Conservation (phyloP, 2,797 vertebrate genomes). For the Spea hammondii region DNA sequence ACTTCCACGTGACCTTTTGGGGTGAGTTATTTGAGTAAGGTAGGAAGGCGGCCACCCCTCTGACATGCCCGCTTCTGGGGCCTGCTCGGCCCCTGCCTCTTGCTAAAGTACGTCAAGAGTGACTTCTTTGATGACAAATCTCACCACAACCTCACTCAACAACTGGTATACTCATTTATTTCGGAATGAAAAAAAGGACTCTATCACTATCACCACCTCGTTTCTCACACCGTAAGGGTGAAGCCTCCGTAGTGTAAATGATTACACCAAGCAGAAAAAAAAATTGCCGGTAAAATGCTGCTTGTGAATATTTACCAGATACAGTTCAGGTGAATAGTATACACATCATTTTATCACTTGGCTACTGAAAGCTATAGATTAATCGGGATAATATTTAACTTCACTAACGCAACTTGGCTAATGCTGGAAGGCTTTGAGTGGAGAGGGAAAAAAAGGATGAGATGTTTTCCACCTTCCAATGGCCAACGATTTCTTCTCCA, state of each 20-base stretch:
- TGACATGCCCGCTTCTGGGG: too few species aligned
- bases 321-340: background rate
- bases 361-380: background rate
- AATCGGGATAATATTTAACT: conserved; percentile 14
- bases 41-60: too few species aligned
- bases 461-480: background rate
- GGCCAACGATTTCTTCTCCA: conserved; percentile 20
- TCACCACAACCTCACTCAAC: too few species aligned
- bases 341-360: background rate
- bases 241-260: background rate
- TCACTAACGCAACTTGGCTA: background rate
- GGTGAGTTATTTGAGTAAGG: too few species aligned
- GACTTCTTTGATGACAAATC: too few species aligned
- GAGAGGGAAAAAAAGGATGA: conserved; percentile 22
- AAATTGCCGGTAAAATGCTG: background rate
- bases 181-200: too few species aligned
- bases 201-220: too few species aligned
- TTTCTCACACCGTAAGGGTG: too few species aligned
- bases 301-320: accelerated
- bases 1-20: too few species aligned
- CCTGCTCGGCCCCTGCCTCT: too few species aligned
- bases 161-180: too few species aligned
- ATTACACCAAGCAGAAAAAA: conserved; percentile 2
- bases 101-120: too few species aligned
- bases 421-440: background rate